A percentile compares a stretch with the other conserved stretches of the same genome.
phyloP scores from a whole-genome alignment of 2,888 invertebrate species.

The Drosophila siamana region DNA sequence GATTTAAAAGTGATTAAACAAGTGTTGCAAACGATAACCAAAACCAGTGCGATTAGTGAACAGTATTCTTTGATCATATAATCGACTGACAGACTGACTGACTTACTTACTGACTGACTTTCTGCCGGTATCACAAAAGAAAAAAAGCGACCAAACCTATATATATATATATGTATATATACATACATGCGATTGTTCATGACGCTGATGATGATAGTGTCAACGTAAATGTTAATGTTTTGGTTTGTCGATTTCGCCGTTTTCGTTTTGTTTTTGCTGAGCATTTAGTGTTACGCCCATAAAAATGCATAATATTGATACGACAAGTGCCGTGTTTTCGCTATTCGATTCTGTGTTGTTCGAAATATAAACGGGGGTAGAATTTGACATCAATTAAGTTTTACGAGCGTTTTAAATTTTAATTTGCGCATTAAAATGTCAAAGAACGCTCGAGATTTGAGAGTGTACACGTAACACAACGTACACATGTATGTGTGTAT shows the following conservation, averaged over 20 bases:
- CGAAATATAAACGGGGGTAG: conserved; percentile 5
- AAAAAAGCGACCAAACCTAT: background rate
- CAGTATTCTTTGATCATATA: conserved; percentile 53
- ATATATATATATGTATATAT: background rate
- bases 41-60: conserved; percentile 52
- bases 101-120: conserved; percentile 32
- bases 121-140: conserved; percentile 23
- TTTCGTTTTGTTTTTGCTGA: background rate
- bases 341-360: conserved; percentile 1
- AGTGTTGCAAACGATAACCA: conserved; percentile 53
- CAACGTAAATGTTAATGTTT: conserved; percentile 22
- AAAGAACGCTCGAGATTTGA: conserved; percentile 11
- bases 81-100: conserved; percentile 53
- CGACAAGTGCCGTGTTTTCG: background rate
- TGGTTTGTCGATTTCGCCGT: conserved; percentile 10
- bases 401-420: conserved; percentile 49
- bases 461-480: background rate
- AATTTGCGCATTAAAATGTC: conserved; percentile 40
- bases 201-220: conserved; percentile 3
- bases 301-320: conserved; percentile 38
- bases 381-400: conserved; percentile 53
- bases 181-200: background rate
- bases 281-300: conserved; percentile 34
- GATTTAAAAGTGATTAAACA: conserved; percentile 68
- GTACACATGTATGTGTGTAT: background rate